Conservation (phyloP, 2,888 invertebrate genomes). For the Doris montereyensis region DNA sequence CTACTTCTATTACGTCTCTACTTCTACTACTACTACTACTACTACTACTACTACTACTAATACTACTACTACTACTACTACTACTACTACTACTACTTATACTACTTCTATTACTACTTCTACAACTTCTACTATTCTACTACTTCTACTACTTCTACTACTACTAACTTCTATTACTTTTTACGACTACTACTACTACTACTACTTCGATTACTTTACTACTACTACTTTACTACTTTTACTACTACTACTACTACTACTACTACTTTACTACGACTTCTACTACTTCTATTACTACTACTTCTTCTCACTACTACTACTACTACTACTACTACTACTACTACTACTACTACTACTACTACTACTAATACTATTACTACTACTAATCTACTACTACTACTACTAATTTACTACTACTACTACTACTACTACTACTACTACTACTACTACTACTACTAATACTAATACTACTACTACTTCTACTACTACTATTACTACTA, state of each 20-base stretch:
- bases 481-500: conserved; percentile 28
- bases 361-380: neutral
- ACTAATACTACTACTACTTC: conserved; percentile 35
- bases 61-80: too few relatives aligned
- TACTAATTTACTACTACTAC: neutral
- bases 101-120: neutral
- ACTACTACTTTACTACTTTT: neutral
- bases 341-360: neutral
- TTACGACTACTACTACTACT: conserved; percentile 7
- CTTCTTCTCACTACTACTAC: conserved; percentile 20
- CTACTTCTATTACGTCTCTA: neutral
- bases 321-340: conserved; percentile 16
- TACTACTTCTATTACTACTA: too few relatives aligned
- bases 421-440: conserved; percentile 13
- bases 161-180: neutral
- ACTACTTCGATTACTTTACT: conserved; percentile 4
- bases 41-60: too few relatives aligned
- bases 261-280: neutral
- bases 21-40: too few relatives aligned
- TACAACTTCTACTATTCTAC: conserved; percentile 10
- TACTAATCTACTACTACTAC: too few relatives aligned
- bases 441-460: conserved; percentile 31
- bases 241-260: conserved; percentile 14
- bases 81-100: too few relatives aligned
- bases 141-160: conserved; percentile 8